These are phyloP conservation scores for Malaclemys terrapin DNA, from an alignment of 2,113 vertebrate species.

Conservation along the genomic window DNA sequence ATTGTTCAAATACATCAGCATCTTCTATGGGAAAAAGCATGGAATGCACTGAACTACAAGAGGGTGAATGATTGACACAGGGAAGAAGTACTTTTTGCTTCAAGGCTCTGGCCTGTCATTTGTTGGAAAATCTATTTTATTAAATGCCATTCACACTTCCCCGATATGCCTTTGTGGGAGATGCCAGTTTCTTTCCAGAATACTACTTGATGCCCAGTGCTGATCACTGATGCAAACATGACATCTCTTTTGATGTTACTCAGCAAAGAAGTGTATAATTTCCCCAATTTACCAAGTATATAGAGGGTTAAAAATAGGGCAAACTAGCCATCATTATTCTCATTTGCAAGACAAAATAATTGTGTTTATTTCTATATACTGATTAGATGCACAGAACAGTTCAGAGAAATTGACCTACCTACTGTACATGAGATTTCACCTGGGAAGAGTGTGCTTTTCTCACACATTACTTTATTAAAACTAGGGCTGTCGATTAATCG, in stretches of 20 bases:
- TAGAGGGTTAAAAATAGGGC: slow-evolving; percentile 9
- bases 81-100: slow-evolving; percentile 71
- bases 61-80: slow-evolving; percentile 69
- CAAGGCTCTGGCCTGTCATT: slow-evolving; percentile 68
- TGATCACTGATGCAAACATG: slow-evolving; percentile 54
- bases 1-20: slow-evolving; percentile 36
- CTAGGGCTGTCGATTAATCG: too few species aligned
- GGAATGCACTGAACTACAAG: slow-evolving; percentile 44
- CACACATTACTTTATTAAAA: not conserved
- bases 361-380: slow-evolving; percentile 15
- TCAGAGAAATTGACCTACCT: not conserved
- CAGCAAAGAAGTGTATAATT: slow-evolving; percentile 45
- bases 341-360: not conserved
- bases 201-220: slow-evolving; percentile 34
- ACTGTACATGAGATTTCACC: not conserved
- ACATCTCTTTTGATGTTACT: slow-evolving; percentile 69
- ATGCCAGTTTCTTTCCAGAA: slow-evolving; percentile 58
- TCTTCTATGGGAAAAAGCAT: slow-evolving; percentile 36
- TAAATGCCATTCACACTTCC: slow-evolving; percentile 75
- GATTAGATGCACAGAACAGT: not conserved
- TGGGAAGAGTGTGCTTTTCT: not conserved
- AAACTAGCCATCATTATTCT: not conserved
- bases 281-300: slow-evolving; percentile 20
- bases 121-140: slow-evolving; percentile 71
- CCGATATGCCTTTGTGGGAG: slow-evolving; percentile 66